Percentiles rank a stretch among this genome's conserved stretches.
phyloP scores from a whole-genome alignment of 2,113 vertebrate species.

The Cettia cetti region DNA sequence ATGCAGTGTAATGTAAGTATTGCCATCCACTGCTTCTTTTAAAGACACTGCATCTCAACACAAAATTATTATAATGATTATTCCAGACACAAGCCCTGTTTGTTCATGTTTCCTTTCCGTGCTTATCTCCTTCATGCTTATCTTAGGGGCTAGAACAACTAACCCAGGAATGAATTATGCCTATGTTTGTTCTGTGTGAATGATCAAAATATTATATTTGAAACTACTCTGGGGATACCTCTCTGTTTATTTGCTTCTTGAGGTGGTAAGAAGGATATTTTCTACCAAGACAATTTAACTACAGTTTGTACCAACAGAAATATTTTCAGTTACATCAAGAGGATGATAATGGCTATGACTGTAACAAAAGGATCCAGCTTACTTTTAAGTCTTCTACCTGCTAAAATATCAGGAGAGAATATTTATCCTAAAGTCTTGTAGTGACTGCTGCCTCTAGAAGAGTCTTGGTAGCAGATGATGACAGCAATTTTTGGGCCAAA shows the following conservation, averaged over 20 bases:
- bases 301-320: neutral
- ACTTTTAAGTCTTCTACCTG: neutral
- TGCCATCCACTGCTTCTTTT: neutral
- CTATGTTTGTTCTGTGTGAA: neutral
- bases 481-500: neutral
- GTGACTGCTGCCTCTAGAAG: neutral
- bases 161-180: neutral
- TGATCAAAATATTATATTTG: neutral
- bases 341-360: neutral
- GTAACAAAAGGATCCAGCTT: neutral
- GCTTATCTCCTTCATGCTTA: neutral
- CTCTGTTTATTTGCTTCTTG: neutral
- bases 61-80: neutral
- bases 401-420: neutral
- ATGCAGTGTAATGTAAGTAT: neutral
- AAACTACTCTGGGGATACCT: neutral
- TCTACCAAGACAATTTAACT: neutral
- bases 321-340: neutral
- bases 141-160: neutral
- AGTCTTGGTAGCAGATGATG: neutral
- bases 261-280: neutral
- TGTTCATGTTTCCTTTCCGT: neutral
- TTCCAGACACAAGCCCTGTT: neutral
- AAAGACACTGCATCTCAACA: neutral
- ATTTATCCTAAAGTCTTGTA: neutral